These are phyloP conservation scores for Erpornis zantholeuca DNA, from an alignment of 2,113 vertebrate species.

Conservation along the genomic window DNA sequence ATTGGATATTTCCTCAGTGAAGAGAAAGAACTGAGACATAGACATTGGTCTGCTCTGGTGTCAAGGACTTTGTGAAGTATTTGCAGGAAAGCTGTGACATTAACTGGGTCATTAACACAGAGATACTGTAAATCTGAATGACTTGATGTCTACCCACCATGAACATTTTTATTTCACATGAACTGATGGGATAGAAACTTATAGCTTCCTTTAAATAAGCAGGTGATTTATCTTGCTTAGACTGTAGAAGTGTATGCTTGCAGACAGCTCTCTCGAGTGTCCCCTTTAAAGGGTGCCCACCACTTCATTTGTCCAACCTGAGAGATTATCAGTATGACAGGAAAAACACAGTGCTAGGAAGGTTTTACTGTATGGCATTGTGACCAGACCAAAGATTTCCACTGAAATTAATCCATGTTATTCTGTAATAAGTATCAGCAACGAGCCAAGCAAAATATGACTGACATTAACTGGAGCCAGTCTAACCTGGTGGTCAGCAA, in stretches of 20 bases:
- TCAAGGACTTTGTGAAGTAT: neutral
- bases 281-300: neutral
- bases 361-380: neutral
- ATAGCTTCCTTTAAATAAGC: neutral
- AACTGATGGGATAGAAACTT: neutral
- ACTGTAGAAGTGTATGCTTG: neutral
- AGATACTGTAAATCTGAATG: neutral
- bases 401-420: neutral
- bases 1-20: neutral
- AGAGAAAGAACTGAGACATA: neutral
- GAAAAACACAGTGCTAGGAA: neutral
- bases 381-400: neutral
- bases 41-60: neutral
- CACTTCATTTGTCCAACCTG: neutral
- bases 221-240: neutral
- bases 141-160: neutral
- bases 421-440: neutral
- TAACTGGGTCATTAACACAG: neutral
- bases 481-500: neutral
- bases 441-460: neutral
- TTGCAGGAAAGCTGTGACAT: neutral
- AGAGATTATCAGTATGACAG: neutral
- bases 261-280: neutral
- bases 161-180: neutral
- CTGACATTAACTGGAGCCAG: neutral